Percentiles rank a stretch among this genome's conserved stretches.
These are phyloP conservation scores for Panopea generosa DNA, from an alignment of 2,888 invertebrate genomes.

Conservation along the genomic window DNA sequence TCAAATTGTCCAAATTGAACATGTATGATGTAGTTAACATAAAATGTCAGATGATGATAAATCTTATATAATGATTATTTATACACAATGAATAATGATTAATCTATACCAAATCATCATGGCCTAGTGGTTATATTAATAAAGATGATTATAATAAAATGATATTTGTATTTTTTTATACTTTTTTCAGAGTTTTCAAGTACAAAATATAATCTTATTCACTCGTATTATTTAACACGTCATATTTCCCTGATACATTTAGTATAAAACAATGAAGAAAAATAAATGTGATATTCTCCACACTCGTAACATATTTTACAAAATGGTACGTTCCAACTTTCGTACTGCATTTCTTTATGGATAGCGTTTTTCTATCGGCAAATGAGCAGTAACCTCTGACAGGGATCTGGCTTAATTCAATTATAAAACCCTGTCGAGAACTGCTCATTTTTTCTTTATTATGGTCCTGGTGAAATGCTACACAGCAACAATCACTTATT, in stretches of 20 bases:
- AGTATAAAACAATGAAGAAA: slow-evolving; percentile 44
- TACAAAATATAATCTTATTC: slow-evolving; percentile 69
- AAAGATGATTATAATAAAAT: slow-evolving; percentile 23
- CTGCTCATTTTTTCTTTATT: no score
- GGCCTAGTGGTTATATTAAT: slow-evolving; percentile 21
- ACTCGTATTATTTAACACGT: slow-evolving; percentile 50
- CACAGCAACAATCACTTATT: no score
- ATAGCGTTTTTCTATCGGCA: not conserved
- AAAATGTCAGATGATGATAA: no score
- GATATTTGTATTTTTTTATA: slow-evolving; percentile 46
- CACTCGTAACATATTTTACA: slow-evolving; percentile 5
- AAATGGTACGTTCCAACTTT: slow-evolving; percentile 2
- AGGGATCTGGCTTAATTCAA: no score
- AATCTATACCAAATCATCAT: not conserved
- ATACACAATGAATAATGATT: slow-evolving; percentile 1
- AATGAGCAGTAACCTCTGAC: not conserved
- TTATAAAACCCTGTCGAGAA: no score
- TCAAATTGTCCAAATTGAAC: no score
- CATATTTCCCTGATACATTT: slow-evolving; percentile 65
- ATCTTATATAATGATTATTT: no score
- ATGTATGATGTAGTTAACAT: no score
- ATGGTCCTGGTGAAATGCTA: no score
- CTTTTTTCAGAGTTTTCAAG: slow-evolving; percentile 55
- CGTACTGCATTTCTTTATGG: slow-evolving; percentile 2
- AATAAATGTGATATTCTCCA: slow-evolving; percentile 21